Evolutionary conservation across 2,797 vertebrate genomes (phyloP).

Genomic region (Darevskia nairensis): DNA sequence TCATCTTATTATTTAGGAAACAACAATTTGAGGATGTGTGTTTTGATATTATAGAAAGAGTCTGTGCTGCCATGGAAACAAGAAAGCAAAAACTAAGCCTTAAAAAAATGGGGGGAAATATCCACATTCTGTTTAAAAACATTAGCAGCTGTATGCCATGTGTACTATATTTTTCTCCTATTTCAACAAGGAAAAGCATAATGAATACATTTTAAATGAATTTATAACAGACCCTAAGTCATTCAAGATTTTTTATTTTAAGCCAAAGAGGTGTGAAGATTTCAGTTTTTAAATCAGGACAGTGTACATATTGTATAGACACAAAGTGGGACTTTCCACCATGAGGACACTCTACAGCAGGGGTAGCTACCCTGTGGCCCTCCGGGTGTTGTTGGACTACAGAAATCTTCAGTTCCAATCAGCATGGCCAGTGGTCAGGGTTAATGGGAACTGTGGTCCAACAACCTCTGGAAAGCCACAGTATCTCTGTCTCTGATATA

Average conservation of each 20-base stretch:
- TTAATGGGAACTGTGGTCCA: too few species aligned
- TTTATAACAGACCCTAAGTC: background rate
- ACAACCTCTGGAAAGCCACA: too few species aligned
- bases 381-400: too few species aligned
- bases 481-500: too few species aligned
- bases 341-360: background rate
- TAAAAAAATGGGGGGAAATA: background rate
- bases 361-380: too few species aligned
- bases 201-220: background rate
- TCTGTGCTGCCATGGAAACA: constrained; percentile 26
- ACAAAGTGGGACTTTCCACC: background rate
- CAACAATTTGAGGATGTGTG: background rate
- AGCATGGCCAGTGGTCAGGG: too few species aligned
- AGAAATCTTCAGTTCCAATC: too few species aligned
- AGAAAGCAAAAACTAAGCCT: background rate
- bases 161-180: background rate
- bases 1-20: constrained; percentile 24
- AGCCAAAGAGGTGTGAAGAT: background rate
- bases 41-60: constrained; percentile 18
- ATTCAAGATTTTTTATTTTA: background rate
- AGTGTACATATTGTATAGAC: background rate
- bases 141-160: background rate
- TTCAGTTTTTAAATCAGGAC: background rate
- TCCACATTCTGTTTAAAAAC: background rate
- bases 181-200: background rate